Conservation (phyloP, 2,113 vertebrate genomes). For the Scytalopus superciliaris region DNA sequence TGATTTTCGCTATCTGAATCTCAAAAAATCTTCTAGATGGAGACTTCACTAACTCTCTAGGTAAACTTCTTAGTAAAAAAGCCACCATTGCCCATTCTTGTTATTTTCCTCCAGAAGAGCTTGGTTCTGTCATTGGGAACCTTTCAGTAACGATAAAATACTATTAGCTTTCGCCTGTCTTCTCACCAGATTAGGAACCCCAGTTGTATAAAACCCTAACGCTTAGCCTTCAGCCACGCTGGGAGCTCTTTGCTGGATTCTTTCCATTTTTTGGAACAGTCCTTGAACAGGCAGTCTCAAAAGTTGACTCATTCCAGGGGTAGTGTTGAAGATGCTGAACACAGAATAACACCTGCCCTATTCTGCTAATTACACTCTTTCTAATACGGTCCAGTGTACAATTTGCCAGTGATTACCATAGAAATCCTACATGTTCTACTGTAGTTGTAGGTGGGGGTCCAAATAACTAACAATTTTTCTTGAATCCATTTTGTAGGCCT, state of each 20-base stretch:
- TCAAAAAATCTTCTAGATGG: not conserved
- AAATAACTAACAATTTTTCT: not conserved
- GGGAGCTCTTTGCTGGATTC: not conserved
- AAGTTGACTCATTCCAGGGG: not conserved
- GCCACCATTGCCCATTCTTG: not conserved
- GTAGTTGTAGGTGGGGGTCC: accelerated
- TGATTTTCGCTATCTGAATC: not conserved
- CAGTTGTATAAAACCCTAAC: accelerated
- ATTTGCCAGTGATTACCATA: not conserved
- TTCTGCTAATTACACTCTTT: not conserved
- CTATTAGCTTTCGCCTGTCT: not conserved
- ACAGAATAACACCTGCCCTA: not conserved
- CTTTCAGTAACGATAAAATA: not conserved
- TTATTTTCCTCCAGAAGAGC: not conserved
- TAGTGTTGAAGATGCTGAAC: accelerated
- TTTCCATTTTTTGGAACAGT: not conserved
- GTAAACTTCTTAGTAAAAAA: not conserved
- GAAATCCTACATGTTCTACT: not conserved
- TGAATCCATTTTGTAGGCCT: not conserved
- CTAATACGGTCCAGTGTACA: not conserved
- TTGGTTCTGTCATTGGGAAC: not conserved
- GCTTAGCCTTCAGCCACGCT: accelerated
- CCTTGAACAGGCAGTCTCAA: not conserved
- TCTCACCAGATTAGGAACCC: not conserved
- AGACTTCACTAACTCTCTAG: not conserved